These are phyloP conservation scores for Lepidurus couesii DNA, from an alignment of 1,140 invertebrate genomes.

Conservation along the genomic window DNA sequence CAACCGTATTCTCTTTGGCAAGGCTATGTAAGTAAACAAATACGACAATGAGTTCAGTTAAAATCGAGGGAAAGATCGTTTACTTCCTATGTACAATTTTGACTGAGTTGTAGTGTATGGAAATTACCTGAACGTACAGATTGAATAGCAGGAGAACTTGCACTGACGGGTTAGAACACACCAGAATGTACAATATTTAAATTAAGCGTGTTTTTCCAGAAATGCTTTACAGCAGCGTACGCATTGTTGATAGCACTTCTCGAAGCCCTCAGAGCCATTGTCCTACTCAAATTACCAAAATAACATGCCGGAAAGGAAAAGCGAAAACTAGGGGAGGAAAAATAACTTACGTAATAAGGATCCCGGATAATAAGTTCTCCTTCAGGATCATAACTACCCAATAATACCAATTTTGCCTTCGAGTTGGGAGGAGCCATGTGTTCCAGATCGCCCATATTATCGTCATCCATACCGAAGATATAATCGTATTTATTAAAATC, in stretches of 20 bases:
- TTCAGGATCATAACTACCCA: constrained; percentile 75
- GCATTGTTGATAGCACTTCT: constrained; percentile 45
- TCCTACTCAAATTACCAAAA: constrained; percentile 38
- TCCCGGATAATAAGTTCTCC: constrained; percentile 71
- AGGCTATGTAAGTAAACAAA: too few relatives aligned
- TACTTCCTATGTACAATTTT: too few relatives aligned
- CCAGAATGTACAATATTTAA: neutral
- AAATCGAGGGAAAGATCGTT: too few relatives aligned
- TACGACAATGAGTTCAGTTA: too few relatives aligned
- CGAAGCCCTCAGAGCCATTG: constrained; percentile 43
- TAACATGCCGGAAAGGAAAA: neutral
- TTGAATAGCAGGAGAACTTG: too few relatives aligned
- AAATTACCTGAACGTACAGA: too few relatives aligned
- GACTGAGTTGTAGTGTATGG: too few relatives aligned
- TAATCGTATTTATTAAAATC: constrained; percentile 75
- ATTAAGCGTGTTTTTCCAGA: constrained; percentile 40
- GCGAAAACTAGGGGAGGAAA: neutral
- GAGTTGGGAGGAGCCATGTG: constrained; percentile 54
- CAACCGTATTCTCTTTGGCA: too few relatives aligned
- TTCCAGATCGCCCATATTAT: constrained; percentile 66
- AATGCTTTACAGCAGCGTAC: constrained; percentile 42
- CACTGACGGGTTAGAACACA: too few relatives aligned
- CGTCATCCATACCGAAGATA: constrained; percentile 86
- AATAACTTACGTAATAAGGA: constrained; percentile 68
- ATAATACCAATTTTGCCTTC: constrained; percentile 64